Percentiles rank a stretch among this genome's conserved stretches.
phyloP scores from a whole-genome alignment of 1,140 invertebrate genomes.

The Pseudomyrmex cubaensis region DNA sequence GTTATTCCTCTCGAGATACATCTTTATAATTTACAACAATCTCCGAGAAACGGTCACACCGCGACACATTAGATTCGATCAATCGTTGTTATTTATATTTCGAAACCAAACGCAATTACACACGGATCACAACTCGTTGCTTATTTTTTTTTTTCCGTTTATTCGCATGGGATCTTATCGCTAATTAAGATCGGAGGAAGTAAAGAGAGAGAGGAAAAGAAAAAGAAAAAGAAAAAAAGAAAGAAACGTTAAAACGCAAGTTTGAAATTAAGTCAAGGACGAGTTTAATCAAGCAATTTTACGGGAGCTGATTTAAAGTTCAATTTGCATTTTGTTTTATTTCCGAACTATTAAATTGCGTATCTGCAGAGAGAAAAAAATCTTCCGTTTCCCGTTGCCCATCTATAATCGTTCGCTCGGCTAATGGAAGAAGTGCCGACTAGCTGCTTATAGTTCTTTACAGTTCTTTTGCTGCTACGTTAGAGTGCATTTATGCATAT shows the following conservation, averaged over 20 bases:
- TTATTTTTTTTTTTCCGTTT: conserved; percentile 11
- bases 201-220: too few relatives aligned
- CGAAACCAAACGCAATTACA: conserved; percentile 6
- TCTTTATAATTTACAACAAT: too few relatives aligned
- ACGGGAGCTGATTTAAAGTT: conserved; percentile 13
- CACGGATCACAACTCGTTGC: neutral
- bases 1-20: too few relatives aligned
- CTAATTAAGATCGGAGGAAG: conserved; percentile 32
- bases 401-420: neutral
- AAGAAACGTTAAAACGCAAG: conserved; percentile 11
- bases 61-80: too few relatives aligned
- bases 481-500: conserved; percentile 1
- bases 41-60: too few relatives aligned
- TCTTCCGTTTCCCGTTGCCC: neutral
- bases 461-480: conserved; percentile 11
- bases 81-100: too few relatives aligned
- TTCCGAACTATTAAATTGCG: conserved; percentile 32
- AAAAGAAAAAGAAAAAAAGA: too few relatives aligned
- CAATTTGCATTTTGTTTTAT: conserved; percentile 56
- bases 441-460: conserved; percentile 5
- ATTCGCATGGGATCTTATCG: conserved; percentile 31
- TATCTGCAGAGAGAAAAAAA: conserved; percentile 13
- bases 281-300: conserved; percentile 38
- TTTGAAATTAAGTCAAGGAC: neutral
- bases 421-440: neutral